Evolutionary conservation across 2,888 invertebrate genomes (phyloP).

Genomic region (Diplazon laetatorius): DNA sequence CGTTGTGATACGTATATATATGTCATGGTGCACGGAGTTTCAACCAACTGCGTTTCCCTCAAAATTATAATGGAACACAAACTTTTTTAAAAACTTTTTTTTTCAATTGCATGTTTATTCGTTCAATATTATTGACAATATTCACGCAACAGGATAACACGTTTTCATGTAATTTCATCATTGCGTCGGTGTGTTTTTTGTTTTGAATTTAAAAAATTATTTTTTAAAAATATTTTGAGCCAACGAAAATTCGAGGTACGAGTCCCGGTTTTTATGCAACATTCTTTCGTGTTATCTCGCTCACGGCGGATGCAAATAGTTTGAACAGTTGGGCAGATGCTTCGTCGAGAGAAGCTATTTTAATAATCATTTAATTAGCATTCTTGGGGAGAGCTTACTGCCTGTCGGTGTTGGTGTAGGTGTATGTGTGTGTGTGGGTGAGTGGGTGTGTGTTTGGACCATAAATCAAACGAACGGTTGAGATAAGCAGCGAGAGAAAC

Average conservation of each 20-base stretch:
- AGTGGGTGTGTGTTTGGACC: conserved; percentile 37
- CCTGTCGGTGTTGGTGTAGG: too few species aligned
- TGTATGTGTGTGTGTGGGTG: too few species aligned
- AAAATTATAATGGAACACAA: conserved; percentile 30
- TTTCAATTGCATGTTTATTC: conserved; percentile 7
- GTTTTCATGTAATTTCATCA: conserved; percentile 9
- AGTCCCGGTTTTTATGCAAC: background rate
- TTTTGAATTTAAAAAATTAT: conserved; percentile 7
- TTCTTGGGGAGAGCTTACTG: too few species aligned
- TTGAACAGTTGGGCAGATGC: conserved; percentile 71
- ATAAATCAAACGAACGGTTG: conserved; percentile 47
- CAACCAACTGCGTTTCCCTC: conserved; percentile 46
- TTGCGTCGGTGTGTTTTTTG: background rate
- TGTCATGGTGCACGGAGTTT: too few species aligned
- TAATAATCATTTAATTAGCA: conserved; percentile 82
- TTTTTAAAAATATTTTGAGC: too few species aligned
- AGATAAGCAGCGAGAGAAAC: conserved; percentile 65
- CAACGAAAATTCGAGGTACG: too few species aligned
- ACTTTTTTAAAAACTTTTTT: conserved; percentile 37
- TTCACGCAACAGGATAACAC: conserved; percentile 47
- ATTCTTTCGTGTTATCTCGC: conserved; percentile 30
- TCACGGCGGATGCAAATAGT: conserved; percentile 68
- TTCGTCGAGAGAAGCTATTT: conserved; percentile 74
- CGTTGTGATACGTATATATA: conserved; percentile 33
- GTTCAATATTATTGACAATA: conserved; percentile 42